phyloP scores from a whole-genome alignment of 1,140 invertebrate genomes.

The Sweltsa coloradensis region DNA sequence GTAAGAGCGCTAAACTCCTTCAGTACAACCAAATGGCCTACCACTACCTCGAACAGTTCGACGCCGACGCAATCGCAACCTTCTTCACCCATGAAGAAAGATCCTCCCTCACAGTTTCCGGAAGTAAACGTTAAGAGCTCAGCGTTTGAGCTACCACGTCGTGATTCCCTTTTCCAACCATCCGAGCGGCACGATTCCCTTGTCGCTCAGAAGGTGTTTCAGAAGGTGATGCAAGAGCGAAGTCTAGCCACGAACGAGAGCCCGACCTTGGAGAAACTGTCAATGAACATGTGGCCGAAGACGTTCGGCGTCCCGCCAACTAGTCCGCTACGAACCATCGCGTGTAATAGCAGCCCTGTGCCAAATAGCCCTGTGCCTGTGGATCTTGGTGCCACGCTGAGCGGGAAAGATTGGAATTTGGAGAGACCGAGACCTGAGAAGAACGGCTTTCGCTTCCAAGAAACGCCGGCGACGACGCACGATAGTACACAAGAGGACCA shows the following conservation, averaged over 20 bases:
- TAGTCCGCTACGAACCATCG: constrained; percentile 18
- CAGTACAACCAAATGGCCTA: constrained; percentile 25
- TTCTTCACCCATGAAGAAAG: constrained; percentile 52
- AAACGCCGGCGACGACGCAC: constrained; percentile 16
- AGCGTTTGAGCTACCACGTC: constrained; percentile 11
- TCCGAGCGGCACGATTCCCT: too few species aligned
- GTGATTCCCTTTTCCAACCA: too few species aligned
- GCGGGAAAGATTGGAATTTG: constrained; percentile 21
- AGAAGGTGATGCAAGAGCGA: neutral
- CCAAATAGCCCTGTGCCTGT: constrained; percentile 23
- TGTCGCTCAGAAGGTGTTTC: neutral
- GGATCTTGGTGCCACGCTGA: constrained; percentile 19
- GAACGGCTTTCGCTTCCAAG: constrained; percentile 16
- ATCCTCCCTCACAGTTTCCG: constrained; percentile 36
- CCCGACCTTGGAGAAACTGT: neutral
- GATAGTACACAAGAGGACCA: constrained; percentile 38
- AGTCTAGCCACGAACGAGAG: neutral
- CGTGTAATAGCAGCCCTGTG: constrained; percentile 10
- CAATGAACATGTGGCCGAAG: neutral
- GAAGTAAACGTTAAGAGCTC: constrained; percentile 1
- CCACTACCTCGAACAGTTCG: constrained; percentile 27
- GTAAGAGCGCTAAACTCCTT: constrained; percentile 46
- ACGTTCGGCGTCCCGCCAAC: constrained; percentile 14
- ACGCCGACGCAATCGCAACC: constrained; percentile 40
- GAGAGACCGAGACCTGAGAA: constrained; percentile 25